A percentile compares a stretch with the other conserved stretches of the same genome.
Conservation (phyloP, 2,113 vertebrate genomes). For the Rostratula benghalensis region DNA sequence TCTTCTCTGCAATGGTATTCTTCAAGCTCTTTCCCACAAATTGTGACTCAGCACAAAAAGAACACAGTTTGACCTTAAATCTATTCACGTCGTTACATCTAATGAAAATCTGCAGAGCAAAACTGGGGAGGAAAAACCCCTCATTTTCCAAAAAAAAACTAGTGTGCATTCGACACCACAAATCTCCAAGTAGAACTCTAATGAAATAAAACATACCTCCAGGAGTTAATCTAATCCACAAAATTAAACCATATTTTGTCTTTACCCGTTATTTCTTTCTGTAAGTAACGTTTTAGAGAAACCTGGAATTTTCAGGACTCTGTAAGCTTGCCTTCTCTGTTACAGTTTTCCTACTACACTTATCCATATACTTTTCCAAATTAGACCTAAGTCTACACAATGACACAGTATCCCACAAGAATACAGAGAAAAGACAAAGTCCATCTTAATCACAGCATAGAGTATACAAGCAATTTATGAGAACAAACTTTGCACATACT, state of each 20-base stretch:
- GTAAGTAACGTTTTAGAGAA: background rate
- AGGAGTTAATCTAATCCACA: background rate
- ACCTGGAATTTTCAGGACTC: background rate
- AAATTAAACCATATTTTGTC: background rate
- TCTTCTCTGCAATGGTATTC: background rate
- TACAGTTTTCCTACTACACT: background rate
- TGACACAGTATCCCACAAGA: background rate
- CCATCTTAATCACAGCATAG: background rate
- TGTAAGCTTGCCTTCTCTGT: background rate
- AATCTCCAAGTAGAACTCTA: background rate
- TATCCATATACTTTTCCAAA: background rate
- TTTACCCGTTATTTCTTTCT: background rate
- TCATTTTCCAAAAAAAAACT: background rate
- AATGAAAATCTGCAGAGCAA: background rate
- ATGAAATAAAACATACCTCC: background rate
- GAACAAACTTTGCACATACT: background rate
- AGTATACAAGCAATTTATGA: background rate
- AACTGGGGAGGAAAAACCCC: too few relatives aligned
- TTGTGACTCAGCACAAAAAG: background rate
- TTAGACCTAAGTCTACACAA: background rate
- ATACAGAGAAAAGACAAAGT: background rate
- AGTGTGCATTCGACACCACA: background rate
- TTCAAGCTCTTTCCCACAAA: background rate
- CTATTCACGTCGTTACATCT: background rate
- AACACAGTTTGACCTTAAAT: background rate